Base-by-base conservation (phyloP, 2,797 vertebrate genomes). In the Melanotaenia trifasciata region DNA sequence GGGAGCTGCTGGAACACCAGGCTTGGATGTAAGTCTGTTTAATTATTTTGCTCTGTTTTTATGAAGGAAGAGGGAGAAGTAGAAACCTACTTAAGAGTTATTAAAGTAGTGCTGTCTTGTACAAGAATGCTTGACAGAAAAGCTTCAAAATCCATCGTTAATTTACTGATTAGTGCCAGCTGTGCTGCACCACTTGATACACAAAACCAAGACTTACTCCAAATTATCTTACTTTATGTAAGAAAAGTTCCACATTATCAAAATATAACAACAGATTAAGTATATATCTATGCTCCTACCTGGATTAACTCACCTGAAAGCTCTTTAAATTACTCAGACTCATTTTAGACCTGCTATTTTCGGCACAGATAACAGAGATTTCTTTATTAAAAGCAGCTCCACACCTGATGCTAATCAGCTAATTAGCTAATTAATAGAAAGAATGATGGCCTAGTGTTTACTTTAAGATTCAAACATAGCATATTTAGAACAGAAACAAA, bases 1-100 rank as follows among this genome's bases (percentile, higher is more conserved):
- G 98, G 98, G 98, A 85, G 94, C 97, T 81, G 95, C 97, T 85
- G 98, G 98, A 84, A 96, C 97, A 80, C 97, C 98, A 86, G 98
- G 98, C 91, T 90, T 98, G 86, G 97, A 99, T 93, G 98, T 99
- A 95, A 98, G 98, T 98, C 90, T 72, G 7, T 64, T 51, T 14
- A 47, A 36, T 59, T 75, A 24, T 8, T 59, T 57, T 22, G 0
- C 8, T 70, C 20, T 13, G 4, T 64, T 79, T 58, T 64, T 58
- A 62, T 53, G n/a, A 33, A 10, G 60, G 38, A 20, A n/a, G 6
- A 51, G 9, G 10, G 1, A 20, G 24, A 0, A 35, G 28, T 9
- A 3, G 14, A 67, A 40, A 20, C 11, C 63, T n/a, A 1, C 12
- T 16, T 14, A 65, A 13, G 35, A 56, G 14, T 28, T 4, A 63